Base-by-base conservation (phyloP, 2,113 vertebrate species). In the Sporophila hypoxantha region DNA sequence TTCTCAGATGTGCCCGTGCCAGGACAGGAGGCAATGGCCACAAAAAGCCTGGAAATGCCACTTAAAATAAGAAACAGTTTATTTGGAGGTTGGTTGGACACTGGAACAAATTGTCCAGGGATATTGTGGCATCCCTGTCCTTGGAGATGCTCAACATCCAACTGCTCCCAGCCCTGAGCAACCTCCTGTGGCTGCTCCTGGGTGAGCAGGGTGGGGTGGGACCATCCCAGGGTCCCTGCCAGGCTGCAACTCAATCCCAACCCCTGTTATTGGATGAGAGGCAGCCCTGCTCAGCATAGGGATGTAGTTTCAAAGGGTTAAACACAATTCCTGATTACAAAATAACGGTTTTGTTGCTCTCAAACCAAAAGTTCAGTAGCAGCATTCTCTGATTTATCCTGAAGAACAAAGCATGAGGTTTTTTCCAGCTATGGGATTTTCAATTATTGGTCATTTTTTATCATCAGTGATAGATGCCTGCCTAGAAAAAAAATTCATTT, bases 371-470 rank as follows among this genome's bases (percentile, higher is more conserved):
- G 34, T 47, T 91, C 85, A 64, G 13, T 34, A 56, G 30, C 49
- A 59, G 77, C 37, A 8, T 75, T 76, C 73, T 53, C 34, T 1
- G 4, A 34, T 77, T 91, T 46, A 29, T 53, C 36, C 53, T 71
- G 34, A 83, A 74, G 83, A 89, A 37, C 27, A 91, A 79, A 82
- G 36, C 83, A 66, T 1, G 3, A 82, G 74, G 50, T 34, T 61
- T 93, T 82, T 67, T 15, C 49, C 65, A 61, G 76, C 49, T 47
- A 32, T 59, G 78, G 61, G 47, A 47, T 81, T 94, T 92, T 90
- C 87, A 91, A 46, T 91, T 90, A 76, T 59, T 5, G 14, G 76
- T 76, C 73, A 47, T 83, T 90, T 94, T 88, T 91, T 89, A 88
- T 86, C 87, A 92, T 74, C 69, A 74, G 41, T 14, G 8, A 85